Conservation (phyloP, 2,888 invertebrate genomes). For the Epicampocera succincta region DNA sequence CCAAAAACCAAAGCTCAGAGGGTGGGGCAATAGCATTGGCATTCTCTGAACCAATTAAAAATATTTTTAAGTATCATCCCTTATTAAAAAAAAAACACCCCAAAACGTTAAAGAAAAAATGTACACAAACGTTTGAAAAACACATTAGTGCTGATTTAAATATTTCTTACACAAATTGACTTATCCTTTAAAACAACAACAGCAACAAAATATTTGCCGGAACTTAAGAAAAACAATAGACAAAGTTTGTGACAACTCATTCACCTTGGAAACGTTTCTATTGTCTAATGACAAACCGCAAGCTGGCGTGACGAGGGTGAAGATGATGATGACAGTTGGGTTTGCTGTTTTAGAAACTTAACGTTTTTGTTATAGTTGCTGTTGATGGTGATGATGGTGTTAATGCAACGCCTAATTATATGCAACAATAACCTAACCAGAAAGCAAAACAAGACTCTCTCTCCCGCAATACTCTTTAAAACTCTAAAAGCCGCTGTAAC, state of each 20-base stretch:
- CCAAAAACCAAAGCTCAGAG: too few species aligned
- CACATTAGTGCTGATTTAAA: too few species aligned
- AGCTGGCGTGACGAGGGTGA: slow-evolving; percentile 34
- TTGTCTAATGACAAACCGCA: slow-evolving; percentile 44
- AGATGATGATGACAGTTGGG: slow-evolving; percentile 30
- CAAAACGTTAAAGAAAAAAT: too few species aligned
- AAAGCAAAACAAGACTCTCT: slow-evolving; percentile 45
- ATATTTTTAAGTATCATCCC: too few species aligned
- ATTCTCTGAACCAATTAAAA: too few species aligned
- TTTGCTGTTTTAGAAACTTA: slow-evolving; percentile 14
- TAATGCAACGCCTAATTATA: slow-evolving; percentile 73
- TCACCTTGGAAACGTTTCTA: slow-evolving; percentile 14
- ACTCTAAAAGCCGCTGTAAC: neutral
- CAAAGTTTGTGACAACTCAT: slow-evolving; percentile 12
- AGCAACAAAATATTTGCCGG: slow-evolving; percentile 27
- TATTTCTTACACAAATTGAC: too few species aligned
- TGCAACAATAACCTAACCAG: slow-evolving; percentile 70
- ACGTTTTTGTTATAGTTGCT: neutral
- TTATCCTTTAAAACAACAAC: neutral
- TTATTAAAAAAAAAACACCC: too few species aligned
- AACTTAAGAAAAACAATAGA: slow-evolving; percentile 9
- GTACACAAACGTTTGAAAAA: too few species aligned
- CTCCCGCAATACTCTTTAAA: neutral
- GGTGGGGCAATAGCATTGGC: too few species aligned
- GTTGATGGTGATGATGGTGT: slow-evolving; percentile 47